These are phyloP conservation scores for Xestoiulus laeticollis DNA, from an alignment of 2,888 invertebrate genomes.

Conservation along the genomic window DNA sequence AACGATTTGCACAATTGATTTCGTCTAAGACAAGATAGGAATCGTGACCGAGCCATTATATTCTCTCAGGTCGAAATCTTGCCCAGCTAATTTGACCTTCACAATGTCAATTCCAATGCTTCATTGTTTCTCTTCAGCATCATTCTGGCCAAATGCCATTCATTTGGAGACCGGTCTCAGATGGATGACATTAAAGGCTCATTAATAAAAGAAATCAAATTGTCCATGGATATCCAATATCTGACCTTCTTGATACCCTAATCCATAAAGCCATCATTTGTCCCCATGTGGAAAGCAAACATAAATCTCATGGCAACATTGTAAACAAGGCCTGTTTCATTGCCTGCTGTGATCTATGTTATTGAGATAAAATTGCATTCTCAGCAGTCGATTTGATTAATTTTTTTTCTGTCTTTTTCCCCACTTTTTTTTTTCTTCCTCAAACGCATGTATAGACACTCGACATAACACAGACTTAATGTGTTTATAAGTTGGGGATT, in stretches of 20 bases:
- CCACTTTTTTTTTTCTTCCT: background rate
- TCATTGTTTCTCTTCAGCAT: background rate
- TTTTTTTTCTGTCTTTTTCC: background rate
- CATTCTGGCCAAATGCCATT: background rate
- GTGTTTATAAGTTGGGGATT: conserved; percentile 33
- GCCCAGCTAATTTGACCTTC: background rate
- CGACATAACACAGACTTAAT: conserved; percentile 34
- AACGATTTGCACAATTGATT: too few relatives aligned
- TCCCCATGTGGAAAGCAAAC: background rate
- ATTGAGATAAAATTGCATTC: background rate
- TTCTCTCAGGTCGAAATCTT: background rate
- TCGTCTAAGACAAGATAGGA: too few relatives aligned
- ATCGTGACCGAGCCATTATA: too few relatives aligned
- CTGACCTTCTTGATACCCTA: background rate
- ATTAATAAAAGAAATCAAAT: background rate
- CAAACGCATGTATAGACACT: background rate
- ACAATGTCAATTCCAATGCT: background rate
- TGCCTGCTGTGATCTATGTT: background rate
- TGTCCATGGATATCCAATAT: background rate
- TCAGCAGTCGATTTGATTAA: background rate
- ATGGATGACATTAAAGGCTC: background rate
- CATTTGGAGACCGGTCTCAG: background rate
- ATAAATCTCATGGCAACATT: background rate
- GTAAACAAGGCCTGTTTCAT: background rate
- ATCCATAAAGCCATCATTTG: background rate